Conservation (phyloP, 2,113 vertebrate species). For the Machaerirhynchus nigripectus region DNA sequence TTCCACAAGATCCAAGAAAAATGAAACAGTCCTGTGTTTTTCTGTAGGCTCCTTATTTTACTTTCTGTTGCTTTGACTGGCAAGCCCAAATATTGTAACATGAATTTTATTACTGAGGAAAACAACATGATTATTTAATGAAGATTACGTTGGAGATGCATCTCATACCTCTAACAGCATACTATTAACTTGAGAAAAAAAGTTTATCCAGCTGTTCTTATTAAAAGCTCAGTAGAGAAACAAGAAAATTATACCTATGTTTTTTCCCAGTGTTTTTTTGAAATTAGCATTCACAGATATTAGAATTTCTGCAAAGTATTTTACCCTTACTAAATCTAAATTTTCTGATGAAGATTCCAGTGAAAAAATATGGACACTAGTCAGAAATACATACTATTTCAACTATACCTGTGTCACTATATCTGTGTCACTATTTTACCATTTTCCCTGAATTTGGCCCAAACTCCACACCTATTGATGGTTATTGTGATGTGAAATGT, state of each 20-base stretch:
- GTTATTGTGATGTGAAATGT: neutral
- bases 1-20: constrained; percentile 38
- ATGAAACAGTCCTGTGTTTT: constrained; percentile 24
- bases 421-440: neutral
- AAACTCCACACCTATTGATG: too few relatives aligned
- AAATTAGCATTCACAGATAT: neutral
- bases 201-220: constrained; percentile 33
- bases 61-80: constrained; percentile 59
- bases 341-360: neutral
- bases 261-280: neutral
- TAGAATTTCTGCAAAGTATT: neutral
- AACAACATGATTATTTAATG: constrained; percentile 56
- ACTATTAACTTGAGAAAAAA: constrained; percentile 22
- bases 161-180: constrained; percentile 35
- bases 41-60: constrained; percentile 54
- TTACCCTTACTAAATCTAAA: neutral
- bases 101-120: constrained; percentile 40
- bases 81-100: constrained; percentile 53
- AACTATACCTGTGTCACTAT: neutral
- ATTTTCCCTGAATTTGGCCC: neutral
- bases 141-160: constrained; percentile 3
- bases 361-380: neutral
- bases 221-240: neutral
- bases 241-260: neutral
- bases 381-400: neutral